phyloP scores from a whole-genome alignment of 2,888 invertebrate genomes.

The Polydrusus cervinus region DNA sequence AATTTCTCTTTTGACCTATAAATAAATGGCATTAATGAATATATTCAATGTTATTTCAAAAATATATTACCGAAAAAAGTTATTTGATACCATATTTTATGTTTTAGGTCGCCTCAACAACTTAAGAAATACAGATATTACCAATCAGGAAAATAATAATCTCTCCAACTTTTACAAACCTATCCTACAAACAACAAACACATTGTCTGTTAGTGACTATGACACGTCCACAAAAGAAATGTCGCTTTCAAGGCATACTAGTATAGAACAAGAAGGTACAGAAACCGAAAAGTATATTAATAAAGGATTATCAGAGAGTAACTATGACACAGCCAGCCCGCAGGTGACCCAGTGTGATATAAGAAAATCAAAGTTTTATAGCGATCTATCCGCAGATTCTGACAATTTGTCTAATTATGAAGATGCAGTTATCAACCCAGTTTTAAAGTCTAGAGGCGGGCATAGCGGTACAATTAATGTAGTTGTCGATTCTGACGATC shows the following conservation, averaged over 20 bases:
- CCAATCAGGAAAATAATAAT: not conserved
- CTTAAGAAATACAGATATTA: not conserved
- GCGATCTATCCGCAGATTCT: not conserved
- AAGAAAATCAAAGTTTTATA: constrained; percentile 4
- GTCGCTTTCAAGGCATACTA: not conserved
- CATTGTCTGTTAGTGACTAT: not conserved
- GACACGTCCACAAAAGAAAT: not conserved
- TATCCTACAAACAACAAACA: not conserved
- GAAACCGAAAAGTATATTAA: not conserved
- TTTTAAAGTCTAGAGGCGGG: too few relatives aligned
- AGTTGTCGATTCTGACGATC: too few relatives aligned
- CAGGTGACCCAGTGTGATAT: not conserved
- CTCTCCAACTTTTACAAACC: not conserved
- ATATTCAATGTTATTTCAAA: too few relatives aligned
- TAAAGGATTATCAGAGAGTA: not conserved
- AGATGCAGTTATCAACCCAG: not conserved
- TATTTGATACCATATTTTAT: not conserved
- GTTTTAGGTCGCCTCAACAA: not conserved
- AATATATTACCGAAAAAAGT: too few relatives aligned
- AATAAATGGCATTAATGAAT: too few relatives aligned
- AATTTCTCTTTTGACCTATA: too few relatives aligned
- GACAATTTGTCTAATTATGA: not conserved
- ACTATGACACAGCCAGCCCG: not conserved
- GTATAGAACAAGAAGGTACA: not conserved
- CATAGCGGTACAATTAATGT: too few relatives aligned